Conservation (phyloP, 2,888 invertebrate genomes). For the Coenonympha glycerion region DNA sequence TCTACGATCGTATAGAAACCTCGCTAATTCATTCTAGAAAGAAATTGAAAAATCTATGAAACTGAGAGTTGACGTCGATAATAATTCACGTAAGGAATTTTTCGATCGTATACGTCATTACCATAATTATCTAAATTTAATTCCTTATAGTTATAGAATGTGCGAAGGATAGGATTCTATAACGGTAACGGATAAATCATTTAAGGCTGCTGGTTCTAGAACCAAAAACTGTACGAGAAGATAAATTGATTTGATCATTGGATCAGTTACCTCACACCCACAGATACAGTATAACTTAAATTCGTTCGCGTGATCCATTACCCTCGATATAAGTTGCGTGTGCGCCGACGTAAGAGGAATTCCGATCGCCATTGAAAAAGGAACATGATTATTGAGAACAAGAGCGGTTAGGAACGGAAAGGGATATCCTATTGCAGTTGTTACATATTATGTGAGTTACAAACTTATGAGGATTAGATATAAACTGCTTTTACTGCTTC, state of each 20-base stretch:
- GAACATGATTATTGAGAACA: conserved; percentile 4
- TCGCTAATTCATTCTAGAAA: too few species aligned
- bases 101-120: too few species aligned
- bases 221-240: not conserved
- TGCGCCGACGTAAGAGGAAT: conserved; percentile 2
- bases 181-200: too few species aligned
- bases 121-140: too few species aligned
- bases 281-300: not conserved
- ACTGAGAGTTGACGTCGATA: too few species aligned
- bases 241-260: not conserved
- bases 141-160: too few species aligned
- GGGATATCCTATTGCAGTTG: conserved; percentile 11
- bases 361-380: conserved; percentile 11
- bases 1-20: too few species aligned
- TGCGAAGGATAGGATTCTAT: too few species aligned
- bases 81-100: too few species aligned
- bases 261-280: conserved; percentile 1
- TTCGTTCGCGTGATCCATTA: conserved; percentile 1
- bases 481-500: not conserved
- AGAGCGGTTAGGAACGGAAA: conserved; percentile 1
- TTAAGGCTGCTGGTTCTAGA: not conserved
- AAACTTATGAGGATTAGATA: not conserved
- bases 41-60: too few species aligned
- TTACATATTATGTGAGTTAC: conserved; percentile 7
- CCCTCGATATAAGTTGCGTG: conserved; percentile 9